A percentile compares a stretch with the other conserved stretches of the same genome.
Evolutionary conservation across 2,888 invertebrate species (phyloP).

Genomic region (Adelognathus sp.): DNA sequence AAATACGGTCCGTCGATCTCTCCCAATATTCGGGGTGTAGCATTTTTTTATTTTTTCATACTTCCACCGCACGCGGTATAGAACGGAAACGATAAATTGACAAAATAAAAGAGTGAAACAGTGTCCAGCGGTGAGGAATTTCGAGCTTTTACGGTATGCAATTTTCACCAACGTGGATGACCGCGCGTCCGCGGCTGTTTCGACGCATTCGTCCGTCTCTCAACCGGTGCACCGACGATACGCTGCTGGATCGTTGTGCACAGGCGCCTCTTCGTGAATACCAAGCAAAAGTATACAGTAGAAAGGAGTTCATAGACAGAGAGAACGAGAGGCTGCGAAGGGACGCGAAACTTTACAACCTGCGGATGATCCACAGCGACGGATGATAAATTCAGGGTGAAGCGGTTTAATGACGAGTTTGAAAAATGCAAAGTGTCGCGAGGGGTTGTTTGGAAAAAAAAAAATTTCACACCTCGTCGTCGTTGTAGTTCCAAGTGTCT

Average conservation of each 20-base stretch:
- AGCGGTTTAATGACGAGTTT: conserved; percentile 35
- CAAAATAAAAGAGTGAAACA: not conserved
- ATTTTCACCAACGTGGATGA: conserved; percentile 1
- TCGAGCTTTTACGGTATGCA: conserved; percentile 5
- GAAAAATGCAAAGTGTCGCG: conserved; percentile 38
- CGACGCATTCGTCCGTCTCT: not conserved
- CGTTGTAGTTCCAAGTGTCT: not conserved
- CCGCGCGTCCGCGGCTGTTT: not conserved
- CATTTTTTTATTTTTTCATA: not conserved
- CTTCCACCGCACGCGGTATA: not conserved
- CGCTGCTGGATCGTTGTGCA: not conserved
- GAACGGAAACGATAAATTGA: not conserved
- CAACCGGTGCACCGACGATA: conserved; percentile 20
- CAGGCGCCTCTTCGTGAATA: not conserved
- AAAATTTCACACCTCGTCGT: conserved; percentile 3
- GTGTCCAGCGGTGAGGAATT: not conserved
- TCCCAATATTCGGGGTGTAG: not conserved
- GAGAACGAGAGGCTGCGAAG: not conserved
- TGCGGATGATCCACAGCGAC: not conserved
- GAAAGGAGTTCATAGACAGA: too few relatives aligned
- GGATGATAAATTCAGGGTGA: conserved; percentile 29
- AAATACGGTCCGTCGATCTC: not conserved
- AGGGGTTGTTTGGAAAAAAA: not conserved
- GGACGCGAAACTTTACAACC: conserved; percentile 26
- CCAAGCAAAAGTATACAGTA: not conserved